phyloP scores from a whole-genome alignment of 2,113 vertebrate genomes.

The Rutilus rutilus region DNA sequence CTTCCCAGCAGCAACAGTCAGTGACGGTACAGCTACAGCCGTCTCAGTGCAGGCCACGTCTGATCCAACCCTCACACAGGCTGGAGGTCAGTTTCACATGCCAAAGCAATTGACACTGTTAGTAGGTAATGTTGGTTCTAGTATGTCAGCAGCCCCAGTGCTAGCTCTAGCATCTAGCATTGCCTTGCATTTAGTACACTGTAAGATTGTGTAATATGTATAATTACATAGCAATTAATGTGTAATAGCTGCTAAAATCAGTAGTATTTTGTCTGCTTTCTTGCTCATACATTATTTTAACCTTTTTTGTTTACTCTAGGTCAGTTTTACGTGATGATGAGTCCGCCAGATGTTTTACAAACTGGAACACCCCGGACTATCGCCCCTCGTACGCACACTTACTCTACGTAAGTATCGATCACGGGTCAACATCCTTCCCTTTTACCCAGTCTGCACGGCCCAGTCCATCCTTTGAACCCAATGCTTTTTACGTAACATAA shows the following conservation, averaged over 20 bases:
- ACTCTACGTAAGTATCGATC: slow-evolving; percentile 80
- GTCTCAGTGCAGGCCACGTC: slow-evolving; percentile 86
- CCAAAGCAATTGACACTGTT: neutral
- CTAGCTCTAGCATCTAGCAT: neutral
- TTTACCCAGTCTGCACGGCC: slow-evolving; percentile 7
- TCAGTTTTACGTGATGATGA: slow-evolving; percentile 96
- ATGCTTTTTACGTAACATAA: neutral
- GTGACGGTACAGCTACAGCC: slow-evolving; percentile 82
- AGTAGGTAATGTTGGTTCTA: neutral
- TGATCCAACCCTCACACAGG: slow-evolving; percentile 84
- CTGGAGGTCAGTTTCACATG: slow-evolving; percentile 75
- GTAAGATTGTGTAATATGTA: neutral
- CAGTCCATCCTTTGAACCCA: slow-evolving; percentile 1
- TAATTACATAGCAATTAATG: neutral
- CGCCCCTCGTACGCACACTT: slow-evolving; percentile 88
- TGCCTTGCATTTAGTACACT: neutral
- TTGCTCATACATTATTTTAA: neutral
- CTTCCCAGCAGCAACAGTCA: slow-evolving; percentile 86
- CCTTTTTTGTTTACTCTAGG: slow-evolving; percentile 66
- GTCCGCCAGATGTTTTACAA: slow-evolving; percentile 87
- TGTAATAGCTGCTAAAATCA: neutral
- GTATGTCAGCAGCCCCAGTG: neutral
- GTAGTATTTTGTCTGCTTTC: neutral
- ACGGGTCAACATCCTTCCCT: neutral
- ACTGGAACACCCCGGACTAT: slow-evolving; percentile 82